Percentiles rank a stretch among this genome's conserved stretches.
These are phyloP conservation scores for Endomychus coccineus DNA, from an alignment of 2,888 invertebrate genomes.

Conservation along the genomic window DNA sequence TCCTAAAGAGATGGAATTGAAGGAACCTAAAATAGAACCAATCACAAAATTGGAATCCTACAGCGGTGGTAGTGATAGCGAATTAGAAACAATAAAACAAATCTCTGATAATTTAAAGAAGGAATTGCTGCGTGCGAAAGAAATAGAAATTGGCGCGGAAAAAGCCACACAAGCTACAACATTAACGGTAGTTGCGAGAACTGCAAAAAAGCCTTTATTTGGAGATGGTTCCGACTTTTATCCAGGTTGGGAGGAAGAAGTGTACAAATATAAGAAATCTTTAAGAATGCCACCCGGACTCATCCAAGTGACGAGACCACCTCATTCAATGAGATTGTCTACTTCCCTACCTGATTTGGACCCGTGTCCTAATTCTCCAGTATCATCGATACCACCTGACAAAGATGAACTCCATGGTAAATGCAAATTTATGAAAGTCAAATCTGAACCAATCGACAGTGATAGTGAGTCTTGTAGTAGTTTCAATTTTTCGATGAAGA, in stretches of 20 bases:
- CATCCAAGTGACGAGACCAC: slow-evolving; percentile 71
- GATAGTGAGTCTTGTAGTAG: slow-evolving; percentile 63
- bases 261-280: slow-evolving; percentile 74
- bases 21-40: background rate
- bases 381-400: slow-evolving; percentile 57
- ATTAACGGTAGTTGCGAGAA: slow-evolving; percentile 29
- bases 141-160: slow-evolving; percentile 14
- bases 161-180: slow-evolving; percentile 20
- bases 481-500: slow-evolving; percentile 47
- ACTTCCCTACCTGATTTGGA: slow-evolving; percentile 73
- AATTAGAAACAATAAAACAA: slow-evolving; percentile 40
- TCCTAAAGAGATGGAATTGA: background rate
- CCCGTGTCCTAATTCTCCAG: slow-evolving; percentile 64
- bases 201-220: slow-evolving; percentile 52
- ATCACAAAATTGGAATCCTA: slow-evolving; percentile 10
- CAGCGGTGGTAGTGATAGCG: slow-evolving; percentile 19
- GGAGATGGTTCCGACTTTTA: slow-evolving; percentile 66
- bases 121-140: slow-evolving; percentile 14
- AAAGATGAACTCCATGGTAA: slow-evolving; percentile 32
- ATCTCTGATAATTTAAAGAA: slow-evolving; percentile 27
- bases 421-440: slow-evolving; percentile 34
- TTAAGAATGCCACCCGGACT: slow-evolving; percentile 73
- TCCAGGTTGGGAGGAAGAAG: slow-evolving; percentile 78
- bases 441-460: slow-evolving; percentile 46
- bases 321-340: slow-evolving; percentile 60